A percentile compares a stretch with the other conserved stretches of the same genome.
Conservation (phyloP, 2,888 invertebrate genomes). For the Rhagophthalmus giganteus region DNA sequence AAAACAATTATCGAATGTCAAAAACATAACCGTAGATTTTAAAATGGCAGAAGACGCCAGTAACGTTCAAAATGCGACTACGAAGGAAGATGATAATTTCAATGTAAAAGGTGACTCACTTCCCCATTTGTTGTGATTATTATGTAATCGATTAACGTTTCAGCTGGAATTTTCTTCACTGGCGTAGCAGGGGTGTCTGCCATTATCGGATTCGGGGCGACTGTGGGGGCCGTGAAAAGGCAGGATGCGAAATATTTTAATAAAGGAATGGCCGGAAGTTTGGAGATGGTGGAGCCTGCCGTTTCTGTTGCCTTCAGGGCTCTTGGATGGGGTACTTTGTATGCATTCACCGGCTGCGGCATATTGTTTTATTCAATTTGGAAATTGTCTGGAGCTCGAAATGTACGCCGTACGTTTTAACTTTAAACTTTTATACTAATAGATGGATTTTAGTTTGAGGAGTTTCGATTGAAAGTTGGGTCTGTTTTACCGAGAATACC, state of each 20-base stretch:
- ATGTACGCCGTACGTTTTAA: too few species aligned
- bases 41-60: slow-evolving; percentile 13
- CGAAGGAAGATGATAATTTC: slow-evolving; percentile 17
- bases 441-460: slow-evolving; percentile 75
- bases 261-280: slow-evolving; percentile 67
- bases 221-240: slow-evolving; percentile 76
- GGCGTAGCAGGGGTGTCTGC: slow-evolving; percentile 78
- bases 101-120: slow-evolving; percentile 33
- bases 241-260: slow-evolving; percentile 78
- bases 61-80: background rate
- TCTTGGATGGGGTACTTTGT: slow-evolving; percentile 84
- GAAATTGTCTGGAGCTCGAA: slow-evolving; percentile 84
- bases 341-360: slow-evolving; percentile 84
- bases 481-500: slow-evolving; percentile 73
- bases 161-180: slow-evolving; percentile 72
- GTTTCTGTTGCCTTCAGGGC: slow-evolving; percentile 80
- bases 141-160: slow-evolving; percentile 40
- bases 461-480: slow-evolving; percentile 82
- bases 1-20: too few species aligned
- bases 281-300: slow-evolving; percentile 74
- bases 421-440: too few species aligned
- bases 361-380: slow-evolving; percentile 80
- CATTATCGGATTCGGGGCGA: slow-evolving; percentile 78
- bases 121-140: background rate
- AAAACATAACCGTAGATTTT: slow-evolving; percentile 1